These are phyloP conservation scores for Eurytoma californica DNA, from an alignment of 2,888 invertebrate genomes.

Conservation along the genomic window DNA sequence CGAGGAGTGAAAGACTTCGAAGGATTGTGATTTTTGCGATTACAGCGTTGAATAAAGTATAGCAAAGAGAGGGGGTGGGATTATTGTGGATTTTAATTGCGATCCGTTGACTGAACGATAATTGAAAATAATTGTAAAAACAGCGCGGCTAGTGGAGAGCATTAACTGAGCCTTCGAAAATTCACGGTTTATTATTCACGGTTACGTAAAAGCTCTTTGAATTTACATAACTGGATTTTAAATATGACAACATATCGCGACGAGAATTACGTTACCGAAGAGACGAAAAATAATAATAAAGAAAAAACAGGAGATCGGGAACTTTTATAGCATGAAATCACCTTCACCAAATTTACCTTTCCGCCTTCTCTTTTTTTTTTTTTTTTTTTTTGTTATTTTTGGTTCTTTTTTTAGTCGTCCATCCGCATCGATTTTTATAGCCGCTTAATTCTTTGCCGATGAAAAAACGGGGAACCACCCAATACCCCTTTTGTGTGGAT, in stretches of 20 bases:
- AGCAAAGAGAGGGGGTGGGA: too few relatives aligned
- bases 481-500: too few relatives aligned
- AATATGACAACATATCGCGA: neutral
- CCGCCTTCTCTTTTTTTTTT: neutral
- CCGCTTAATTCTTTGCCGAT: conserved; percentile 19
- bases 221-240: conserved; percentile 24
- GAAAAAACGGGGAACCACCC: neutral
- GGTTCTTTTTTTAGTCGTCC: neutral
- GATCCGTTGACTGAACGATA: neutral
- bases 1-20: too few relatives aligned
- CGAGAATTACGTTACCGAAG: neutral
- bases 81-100: too few relatives aligned
- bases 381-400: conserved; percentile 6
- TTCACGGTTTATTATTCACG: neutral
- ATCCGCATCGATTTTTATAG: conserved; percentile 14
- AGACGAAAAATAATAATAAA: conserved; percentile 13
- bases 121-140: neutral
- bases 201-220: neutral
- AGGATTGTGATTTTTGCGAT: too few relatives aligned
- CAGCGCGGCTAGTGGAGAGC: too few relatives aligned
- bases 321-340: neutral
- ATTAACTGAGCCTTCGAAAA: neutral
- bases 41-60: too few relatives aligned
- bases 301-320: neutral
- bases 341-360: neutral